Evolutionary conservation across 1,140 invertebrate species (phyloP).

Genomic region (Aradophagus sp.): DNA sequence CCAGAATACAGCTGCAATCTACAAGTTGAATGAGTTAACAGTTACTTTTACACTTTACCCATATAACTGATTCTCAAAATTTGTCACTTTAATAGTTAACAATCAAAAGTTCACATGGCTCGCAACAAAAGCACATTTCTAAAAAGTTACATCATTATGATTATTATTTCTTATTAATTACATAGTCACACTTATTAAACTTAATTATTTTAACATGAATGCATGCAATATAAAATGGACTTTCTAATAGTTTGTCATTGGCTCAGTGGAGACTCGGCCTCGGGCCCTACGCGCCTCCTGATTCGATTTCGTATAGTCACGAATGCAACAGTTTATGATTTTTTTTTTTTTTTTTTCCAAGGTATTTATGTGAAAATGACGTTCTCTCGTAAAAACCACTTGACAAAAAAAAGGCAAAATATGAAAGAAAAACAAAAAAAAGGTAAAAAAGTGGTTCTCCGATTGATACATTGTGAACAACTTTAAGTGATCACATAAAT

Average conservation of each 20-base stretch:
- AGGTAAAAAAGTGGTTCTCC: constrained; percentile 1
- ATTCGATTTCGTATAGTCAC: constrained; percentile 10
- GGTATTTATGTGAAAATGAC: constrained; percentile 45
- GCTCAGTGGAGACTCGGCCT: constrained; percentile 48
- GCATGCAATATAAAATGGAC: constrained; percentile 58
- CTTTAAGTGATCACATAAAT: constrained; percentile 29
- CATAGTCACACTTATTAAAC: constrained; percentile 56
- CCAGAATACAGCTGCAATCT: no score
- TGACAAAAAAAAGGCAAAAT: no score
- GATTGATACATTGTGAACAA: no score
- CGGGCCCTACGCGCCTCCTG: neutral
- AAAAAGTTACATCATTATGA: constrained; percentile 58
- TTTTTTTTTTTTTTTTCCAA: no score
- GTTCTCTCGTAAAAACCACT: no score
- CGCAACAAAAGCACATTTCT: constrained; percentile 65
- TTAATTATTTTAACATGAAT: constrained; percentile 56
- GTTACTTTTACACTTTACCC: constrained; percentile 37
- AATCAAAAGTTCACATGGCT: constrained; percentile 52
- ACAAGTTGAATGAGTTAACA: constrained; percentile 65
- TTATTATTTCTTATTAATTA: constrained; percentile 49
- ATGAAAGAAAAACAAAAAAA: no score
- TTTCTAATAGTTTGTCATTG: neutral
- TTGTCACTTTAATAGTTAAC: constrained; percentile 52
- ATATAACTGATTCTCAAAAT: constrained; percentile 34
- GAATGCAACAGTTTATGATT: constrained; percentile 49